Conservation (phyloP, 2,797 vertebrate species). For the Clamator glandarius region DNA sequence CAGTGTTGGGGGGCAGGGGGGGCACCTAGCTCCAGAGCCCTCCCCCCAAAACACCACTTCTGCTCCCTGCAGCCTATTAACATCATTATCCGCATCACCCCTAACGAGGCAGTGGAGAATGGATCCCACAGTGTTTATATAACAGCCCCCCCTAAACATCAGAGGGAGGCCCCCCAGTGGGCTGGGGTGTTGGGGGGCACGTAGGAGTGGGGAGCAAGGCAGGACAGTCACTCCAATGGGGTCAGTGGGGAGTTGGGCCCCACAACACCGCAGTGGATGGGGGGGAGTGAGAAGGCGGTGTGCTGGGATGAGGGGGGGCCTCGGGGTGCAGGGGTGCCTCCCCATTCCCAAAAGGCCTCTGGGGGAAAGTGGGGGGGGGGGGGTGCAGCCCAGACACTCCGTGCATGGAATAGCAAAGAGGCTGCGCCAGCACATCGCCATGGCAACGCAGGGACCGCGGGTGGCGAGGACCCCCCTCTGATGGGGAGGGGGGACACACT, state of each 20-base stretch:
- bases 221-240: not conserved
- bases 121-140: slow-evolving; percentile 20
- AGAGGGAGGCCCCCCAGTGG: too few relatives aligned
- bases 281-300: too few relatives aligned
- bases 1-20: too few relatives aligned
- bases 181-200: too few relatives aligned
- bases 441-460: slow-evolving; percentile 78
- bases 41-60: not conserved
- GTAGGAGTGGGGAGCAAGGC: too few relatives aligned
- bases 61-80: not conserved
- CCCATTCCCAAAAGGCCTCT: slow-evolving; percentile 30
- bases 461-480: slow-evolving; percentile 44
- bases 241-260: not conserved
- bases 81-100: not conserved
- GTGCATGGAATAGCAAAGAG: slow-evolving; percentile 83
- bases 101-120: not conserved
- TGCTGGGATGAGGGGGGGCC: too few relatives aligned
- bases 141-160: not conserved
- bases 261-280: not conserved
- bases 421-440: slow-evolving; percentile 75
- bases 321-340: not conserved
- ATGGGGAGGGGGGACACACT: slow-evolving; percentile 12
- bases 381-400: slow-evolving; percentile 81
- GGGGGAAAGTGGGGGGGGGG: slow-evolving; percentile 69
- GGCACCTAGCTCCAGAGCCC: too few relatives aligned